Evolutionary conservation across 2,888 invertebrate genomes (phyloP), one percentile per base, ranked within the genome.

Genomic region (Cataglyphis cursor): DNA sequence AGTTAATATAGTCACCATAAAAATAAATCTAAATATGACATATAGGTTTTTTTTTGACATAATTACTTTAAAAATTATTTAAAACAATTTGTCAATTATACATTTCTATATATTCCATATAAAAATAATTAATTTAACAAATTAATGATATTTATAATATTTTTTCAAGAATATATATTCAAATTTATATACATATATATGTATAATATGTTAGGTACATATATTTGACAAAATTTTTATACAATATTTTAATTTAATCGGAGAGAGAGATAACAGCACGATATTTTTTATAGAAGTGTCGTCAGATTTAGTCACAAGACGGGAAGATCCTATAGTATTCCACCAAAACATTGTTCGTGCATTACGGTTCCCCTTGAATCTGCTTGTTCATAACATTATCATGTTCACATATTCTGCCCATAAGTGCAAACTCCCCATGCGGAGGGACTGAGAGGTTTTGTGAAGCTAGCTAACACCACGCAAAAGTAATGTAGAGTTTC

Each of bases 311-410:
- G 24, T 3, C 12, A n/a, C 24, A 51, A 54, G 4, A n/a, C 54
- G 24, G 24, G 54, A 57, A 54, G 28, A 8, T 38, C 10, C 9
- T 18, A 15, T 9, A 44, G 24, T 76, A 88, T 82, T 90, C 82
- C 59, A 80, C 59, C 78, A 82, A 89, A 51, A 91, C 92, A 92
- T 89, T 87, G 89, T 93, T 93, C 83, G 85, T 89, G 91, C 92
- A 90, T 93, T 91, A 92, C 90, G 78, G 80, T 65, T 80, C 64
- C 90, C 70, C 81, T 78, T 61, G 66, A 78, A 70, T 57, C 78
- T 85, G 84, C 78, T 74, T 72, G 41, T 78, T 81, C 81, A 65
- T 84, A 64, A 85, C 87, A 90, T 90, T 86, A 88, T 82, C 86
- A 86, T 89, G 62, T 88, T 35, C 35, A 31, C 85, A 82, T 88